Base-by-base conservation (phyloP, 2,888 invertebrate species). In the Phortica magna region DNA sequence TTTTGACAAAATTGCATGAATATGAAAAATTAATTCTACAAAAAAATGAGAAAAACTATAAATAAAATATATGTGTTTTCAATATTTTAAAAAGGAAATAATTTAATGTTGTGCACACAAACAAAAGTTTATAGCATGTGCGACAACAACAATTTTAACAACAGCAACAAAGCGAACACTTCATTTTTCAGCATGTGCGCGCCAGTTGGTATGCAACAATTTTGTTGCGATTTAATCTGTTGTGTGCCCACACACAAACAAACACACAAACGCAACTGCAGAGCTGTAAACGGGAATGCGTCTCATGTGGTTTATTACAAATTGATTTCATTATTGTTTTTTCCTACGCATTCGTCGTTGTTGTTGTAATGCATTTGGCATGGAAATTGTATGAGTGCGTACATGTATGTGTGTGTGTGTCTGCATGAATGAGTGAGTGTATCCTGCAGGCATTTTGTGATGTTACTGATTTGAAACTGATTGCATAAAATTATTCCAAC, bases 261-360 rank as follows among this genome's bases (percentile, higher is more conserved):
- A 14, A 73, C 14, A 48, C 42, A 61, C 67, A 67, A 55, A 43
- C n/a, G 22, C 42, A 48, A n/a, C n/a, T n/a, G n/a, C 4, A 43
- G 19, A 22, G 12, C n/a, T 14, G 14, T 6, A 1, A 12, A 3
- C 17, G 79, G 79, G 77, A 76, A 80, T 82, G 85, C 82, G 82
- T 89, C 87, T 88, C 87, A 82, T 85, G 88, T 85, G 88, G 84
- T 83, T 86, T 83, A 83, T 82, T 84, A 84, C 88, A 89, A 89
- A 88, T 88, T 88, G 88, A 88, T 85, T 89, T 87, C 83, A 85
- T 88, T 89, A 89, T 87, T 83, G 85, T 81, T 77, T 77, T 70
- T 48, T 65, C 12, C n/a, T 4, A 65, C 65, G 41, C 65, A 65
- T 39, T 41, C 41, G 41, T 39, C 14, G 12, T 41, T 39, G n/a